These are phyloP conservation scores for Sialis lutaria DNA, from an alignment of 2,888 invertebrate genomes.

Conservation along the genomic window DNA sequence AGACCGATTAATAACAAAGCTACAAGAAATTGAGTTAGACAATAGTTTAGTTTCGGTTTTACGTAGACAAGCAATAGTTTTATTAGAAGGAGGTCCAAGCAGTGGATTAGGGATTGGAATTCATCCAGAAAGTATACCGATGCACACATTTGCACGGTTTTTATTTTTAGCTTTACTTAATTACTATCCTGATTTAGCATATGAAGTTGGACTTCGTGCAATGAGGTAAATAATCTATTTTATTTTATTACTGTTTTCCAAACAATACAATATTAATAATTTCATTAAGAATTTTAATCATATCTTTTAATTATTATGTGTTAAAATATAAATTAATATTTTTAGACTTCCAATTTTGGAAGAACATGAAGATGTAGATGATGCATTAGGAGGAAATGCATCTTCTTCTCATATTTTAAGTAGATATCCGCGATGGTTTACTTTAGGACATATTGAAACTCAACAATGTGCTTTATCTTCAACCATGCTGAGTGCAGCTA, in stretches of 20 bases:
- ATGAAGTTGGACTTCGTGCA: slow-evolving; percentile 58
- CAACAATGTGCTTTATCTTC: slow-evolving; percentile 66
- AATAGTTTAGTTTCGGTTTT: slow-evolving; percentile 49
- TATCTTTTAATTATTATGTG: too few species aligned
- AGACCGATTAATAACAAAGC: slow-evolving; percentile 54
- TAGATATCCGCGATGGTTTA: slow-evolving; percentile 59
- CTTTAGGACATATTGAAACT: slow-evolving; percentile 60
- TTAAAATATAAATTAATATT: slow-evolving; percentile 3
- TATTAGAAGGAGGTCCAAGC: slow-evolving; percentile 60
- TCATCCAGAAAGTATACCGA: slow-evolving; percentile 66
- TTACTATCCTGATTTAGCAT: slow-evolving; percentile 61
- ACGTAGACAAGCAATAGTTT: slow-evolving; percentile 45
- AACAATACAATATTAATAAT: background rate
- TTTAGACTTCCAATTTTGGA: slow-evolving; percentile 55
- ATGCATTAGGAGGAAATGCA: slow-evolving; percentile 31
- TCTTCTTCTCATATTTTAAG: slow-evolving; percentile 34
- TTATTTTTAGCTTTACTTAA: slow-evolving; percentile 60
- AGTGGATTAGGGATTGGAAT: slow-evolving; percentile 59
- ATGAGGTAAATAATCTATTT: slow-evolving; percentile 34
- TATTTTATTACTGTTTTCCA: background rate
- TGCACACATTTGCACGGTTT: slow-evolving; percentile 69
- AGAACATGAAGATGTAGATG: slow-evolving; percentile 46
- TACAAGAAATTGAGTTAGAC: slow-evolving; percentile 63
- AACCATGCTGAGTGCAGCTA: slow-evolving; percentile 54
- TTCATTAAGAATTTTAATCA: background rate